Evolutionary conservation across 1,140 invertebrate species (phyloP).

Genomic region (Forficula auricularia): DNA sequence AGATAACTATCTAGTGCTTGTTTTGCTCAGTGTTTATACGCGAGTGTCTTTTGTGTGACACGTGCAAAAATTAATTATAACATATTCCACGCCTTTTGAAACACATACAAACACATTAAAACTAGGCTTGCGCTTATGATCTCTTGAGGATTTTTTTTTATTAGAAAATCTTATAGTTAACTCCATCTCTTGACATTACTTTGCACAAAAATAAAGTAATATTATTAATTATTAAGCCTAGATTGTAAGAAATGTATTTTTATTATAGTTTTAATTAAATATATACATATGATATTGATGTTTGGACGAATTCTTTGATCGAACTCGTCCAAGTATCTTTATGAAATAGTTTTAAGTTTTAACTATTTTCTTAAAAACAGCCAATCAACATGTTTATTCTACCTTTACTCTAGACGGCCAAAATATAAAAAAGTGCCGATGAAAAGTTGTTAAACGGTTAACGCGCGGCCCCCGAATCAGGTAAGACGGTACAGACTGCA

Average conservation of each 20-base stretch:
- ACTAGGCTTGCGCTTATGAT: constrained; percentile 7
- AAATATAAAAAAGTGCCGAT: constrained; percentile 12
- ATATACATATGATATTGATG: neutral
- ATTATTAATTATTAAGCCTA: constrained; percentile 1
- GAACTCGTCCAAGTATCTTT: constrained; percentile 2
- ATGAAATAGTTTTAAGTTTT: constrained; percentile 8
- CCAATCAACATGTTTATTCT: constrained; percentile 12
- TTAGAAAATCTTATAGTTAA: constrained; percentile 9
- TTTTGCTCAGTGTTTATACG: too few species aligned
- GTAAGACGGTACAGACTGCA: constrained; percentile 1
- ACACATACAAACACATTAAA: too few species aligned
- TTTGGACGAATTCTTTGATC: neutral
- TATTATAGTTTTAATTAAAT: constrained; percentile 1
- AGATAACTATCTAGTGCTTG: too few species aligned
- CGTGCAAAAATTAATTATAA: too few species aligned
- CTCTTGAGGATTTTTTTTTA: constrained; percentile 7
- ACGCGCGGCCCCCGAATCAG: neutral
- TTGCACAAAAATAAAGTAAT: constrained; percentile 17
- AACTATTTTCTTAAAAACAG: constrained; percentile 12
- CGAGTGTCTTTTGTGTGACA: too few species aligned
- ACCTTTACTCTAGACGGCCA: constrained; percentile 15
- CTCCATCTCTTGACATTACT: constrained; percentile 20
- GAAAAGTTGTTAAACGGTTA: constrained; percentile 10
- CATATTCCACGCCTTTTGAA: too few species aligned
- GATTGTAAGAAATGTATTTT: neutral